Evolutionary conservation across 1,140 invertebrate genomes (phyloP).

Genomic region (Mizuhopecten yessoensis): DNA sequence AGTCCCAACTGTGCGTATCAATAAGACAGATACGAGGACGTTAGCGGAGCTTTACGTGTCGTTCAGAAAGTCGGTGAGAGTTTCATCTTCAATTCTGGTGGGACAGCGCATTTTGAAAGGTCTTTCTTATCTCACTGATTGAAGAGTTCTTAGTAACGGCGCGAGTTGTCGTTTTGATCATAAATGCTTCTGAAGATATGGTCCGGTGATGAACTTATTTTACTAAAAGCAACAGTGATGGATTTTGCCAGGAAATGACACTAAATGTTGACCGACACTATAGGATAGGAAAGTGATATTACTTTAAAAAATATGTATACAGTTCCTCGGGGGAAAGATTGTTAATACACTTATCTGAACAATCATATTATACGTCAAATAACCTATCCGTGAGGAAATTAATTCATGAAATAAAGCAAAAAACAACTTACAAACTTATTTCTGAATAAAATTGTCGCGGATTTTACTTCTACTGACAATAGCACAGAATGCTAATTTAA

Average conservation of each 20-base stretch:
- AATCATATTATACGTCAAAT: not conserved
- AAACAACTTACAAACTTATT: too few relatives aligned
- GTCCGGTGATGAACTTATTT: not conserved
- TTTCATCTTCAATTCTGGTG: not conserved
- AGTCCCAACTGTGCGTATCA: not conserved
- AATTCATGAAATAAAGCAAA: too few relatives aligned
- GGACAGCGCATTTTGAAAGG: not conserved
- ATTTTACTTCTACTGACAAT: too few relatives aligned
- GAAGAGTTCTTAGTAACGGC: constrained; percentile 3
- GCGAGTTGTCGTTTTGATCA: not conserved
- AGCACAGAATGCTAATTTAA: too few relatives aligned
- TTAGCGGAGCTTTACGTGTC: not conserved
- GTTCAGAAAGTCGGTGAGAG: not conserved
- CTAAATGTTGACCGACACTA: not conserved
- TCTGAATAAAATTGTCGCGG: too few relatives aligned
- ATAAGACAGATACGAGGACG: not conserved
- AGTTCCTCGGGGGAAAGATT: not conserved
- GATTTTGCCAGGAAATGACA: not conserved
- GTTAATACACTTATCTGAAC: not conserved
- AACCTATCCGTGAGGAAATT: too few relatives aligned
- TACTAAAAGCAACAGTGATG: constrained; percentile 14
- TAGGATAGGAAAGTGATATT: not conserved
- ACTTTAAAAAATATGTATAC: constrained; percentile 5
- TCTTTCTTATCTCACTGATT: constrained; percentile 31
- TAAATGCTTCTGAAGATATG: not conserved